Percentiles rank a stretch among this genome's conserved stretches.
phyloP scores from a whole-genome alignment of 2,797 vertebrate species.

The Cynopterus sphinx region DNA sequence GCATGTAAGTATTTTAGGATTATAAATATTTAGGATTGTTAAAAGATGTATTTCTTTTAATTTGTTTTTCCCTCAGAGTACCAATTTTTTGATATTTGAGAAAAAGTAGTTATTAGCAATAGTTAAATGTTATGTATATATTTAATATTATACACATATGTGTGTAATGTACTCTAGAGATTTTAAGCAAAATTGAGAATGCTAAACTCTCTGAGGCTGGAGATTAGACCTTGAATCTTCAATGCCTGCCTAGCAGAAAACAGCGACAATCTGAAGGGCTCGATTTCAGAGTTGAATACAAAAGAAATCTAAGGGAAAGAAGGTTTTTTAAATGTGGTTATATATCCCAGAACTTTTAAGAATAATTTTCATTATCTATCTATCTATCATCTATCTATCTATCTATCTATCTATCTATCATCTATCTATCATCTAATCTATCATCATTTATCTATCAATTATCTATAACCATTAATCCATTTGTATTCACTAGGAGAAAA shows the following conservation, averaged over 20 bases:
- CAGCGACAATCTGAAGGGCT: background rate
- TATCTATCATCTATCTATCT: background rate
- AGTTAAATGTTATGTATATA: background rate
- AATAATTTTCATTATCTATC: background rate
- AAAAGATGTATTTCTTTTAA: background rate
- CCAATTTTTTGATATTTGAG: background rate
- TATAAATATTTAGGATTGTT: background rate
- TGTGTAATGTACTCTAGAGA: background rate
- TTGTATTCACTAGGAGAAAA: background rate
- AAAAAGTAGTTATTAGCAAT: background rate
- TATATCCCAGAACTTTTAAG: background rate
- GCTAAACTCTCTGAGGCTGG: background rate
- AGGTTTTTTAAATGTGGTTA: background rate
- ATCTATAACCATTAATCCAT: background rate
- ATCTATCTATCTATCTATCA: background rate
- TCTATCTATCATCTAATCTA: too few species aligned
- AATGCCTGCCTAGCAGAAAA: background rate
- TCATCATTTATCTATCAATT: background rate
- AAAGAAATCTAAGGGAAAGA: background rate
- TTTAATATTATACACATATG: background rate
- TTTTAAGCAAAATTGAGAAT: background rate
- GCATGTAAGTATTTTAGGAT: background rate
- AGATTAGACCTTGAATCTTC: background rate
- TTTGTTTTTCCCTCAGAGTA: background rate
- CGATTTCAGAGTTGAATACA: background rate